Evolutionary conservation across 2,888 invertebrate species (phyloP), one percentile per base, ranked within the genome.

Genomic region (Thysanoteuthis rhombus): DNA sequence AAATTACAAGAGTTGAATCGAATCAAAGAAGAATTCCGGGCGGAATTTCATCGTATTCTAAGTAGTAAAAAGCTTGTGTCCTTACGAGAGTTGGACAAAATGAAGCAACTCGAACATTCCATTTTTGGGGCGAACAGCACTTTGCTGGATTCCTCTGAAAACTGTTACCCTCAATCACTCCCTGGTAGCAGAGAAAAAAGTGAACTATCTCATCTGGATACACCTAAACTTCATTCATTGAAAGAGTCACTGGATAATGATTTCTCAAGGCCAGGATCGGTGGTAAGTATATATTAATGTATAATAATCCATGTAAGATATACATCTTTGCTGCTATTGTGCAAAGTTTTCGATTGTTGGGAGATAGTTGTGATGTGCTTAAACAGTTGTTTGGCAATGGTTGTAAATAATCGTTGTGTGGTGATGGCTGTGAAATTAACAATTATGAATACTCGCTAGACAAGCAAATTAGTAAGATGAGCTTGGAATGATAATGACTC

Each of bases 21-120:
- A 93, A 94, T 96, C 12, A 95, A 96, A 92, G 95, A 95, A 36
- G 95, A 95, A 52, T 96, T 96, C 94, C 95, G 95, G 94, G 94
- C 94, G 4, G 96, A 96, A 94, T 94, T 96, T 38, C 94, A 95
- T 36, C 94, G 95, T 40, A 95, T 96, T 94, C 94, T 96, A 0
- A 45, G 36, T 6, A 39, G 93, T 6, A 93, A 52, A 10, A 93
- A 93, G 38, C 52, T 93, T 0, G 47, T 93, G 0, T 47, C 93
- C 16, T n/a, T 93, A 5, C 47, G 93, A 12, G 45, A 93, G 16
- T 38, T 93, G 39, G 52, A 93, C n/a, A 93, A 93, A 58, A n/a
- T 93, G 47, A 93, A 52, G 32, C 32, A 39, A 12, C 52, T 93
- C 16, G 93, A 93, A 28, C 40, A 38, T 5, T 40, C 45, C 16